Conservation (phyloP, 2,113 vertebrate species). For the Microtus ochrogaster region DNA sequence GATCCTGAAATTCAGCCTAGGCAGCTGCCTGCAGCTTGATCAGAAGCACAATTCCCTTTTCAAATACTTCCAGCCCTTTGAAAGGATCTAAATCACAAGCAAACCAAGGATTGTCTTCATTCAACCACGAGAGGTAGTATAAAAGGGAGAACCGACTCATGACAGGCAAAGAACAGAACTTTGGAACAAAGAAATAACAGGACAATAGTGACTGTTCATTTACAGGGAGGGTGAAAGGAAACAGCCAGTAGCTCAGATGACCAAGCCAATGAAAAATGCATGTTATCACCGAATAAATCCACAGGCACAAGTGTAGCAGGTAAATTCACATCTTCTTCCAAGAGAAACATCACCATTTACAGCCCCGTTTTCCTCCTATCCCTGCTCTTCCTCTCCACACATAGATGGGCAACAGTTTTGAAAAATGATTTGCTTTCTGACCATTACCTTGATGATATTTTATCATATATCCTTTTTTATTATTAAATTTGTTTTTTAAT, state of each 20-base stretch:
- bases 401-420: not conserved
- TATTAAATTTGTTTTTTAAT: not conserved
- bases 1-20: not conserved
- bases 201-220: conserved; percentile 22
- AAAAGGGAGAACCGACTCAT: not conserved
- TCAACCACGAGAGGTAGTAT: not conserved
- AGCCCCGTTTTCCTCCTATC: not conserved
- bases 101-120: not conserved
- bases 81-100: not conserved
- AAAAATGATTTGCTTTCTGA: not conserved
- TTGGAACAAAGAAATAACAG: conserved; percentile 32
- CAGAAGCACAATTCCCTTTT: conserved; percentile 24
- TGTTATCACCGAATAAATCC: conserved; percentile 44
- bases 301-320: conserved; percentile 40
- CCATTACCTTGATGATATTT: not conserved
- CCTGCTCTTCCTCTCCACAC: not conserved
- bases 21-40: not conserved
- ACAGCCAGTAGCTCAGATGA: conserved; percentile 45
- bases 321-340: conserved; percentile 43
- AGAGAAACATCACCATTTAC: not conserved
- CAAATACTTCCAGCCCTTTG: not conserved
- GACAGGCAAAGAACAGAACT: not conserved
- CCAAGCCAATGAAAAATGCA: conserved; percentile 61
- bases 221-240: conserved; percentile 12
- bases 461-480: not conserved